Conservation (phyloP, 37 sponge, comb jelly and placozoan species). For the Mnemiopsis leidyi region DNA sequence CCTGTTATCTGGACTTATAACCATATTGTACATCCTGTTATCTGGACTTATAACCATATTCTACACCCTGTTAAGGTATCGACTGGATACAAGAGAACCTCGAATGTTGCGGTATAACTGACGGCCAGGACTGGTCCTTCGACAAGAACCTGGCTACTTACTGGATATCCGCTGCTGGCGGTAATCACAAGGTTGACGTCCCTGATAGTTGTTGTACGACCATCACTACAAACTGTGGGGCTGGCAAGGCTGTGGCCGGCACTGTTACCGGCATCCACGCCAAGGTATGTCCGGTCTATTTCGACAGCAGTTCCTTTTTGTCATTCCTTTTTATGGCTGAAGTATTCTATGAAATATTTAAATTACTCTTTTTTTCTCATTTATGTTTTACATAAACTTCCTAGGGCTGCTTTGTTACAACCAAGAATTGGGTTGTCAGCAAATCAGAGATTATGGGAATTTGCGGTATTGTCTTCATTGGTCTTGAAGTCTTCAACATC, state of each 20-base stretch:
- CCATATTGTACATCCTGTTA: too few relatives aligned
- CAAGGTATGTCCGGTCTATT: too few relatives aligned
- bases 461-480: not conserved
- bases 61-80: not conserved
- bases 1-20: too few relatives aligned
- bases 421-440: not conserved
- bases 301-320: too few relatives aligned
- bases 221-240: not conserved
- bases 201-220: not conserved
- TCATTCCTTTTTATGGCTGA: too few relatives aligned
- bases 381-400: not conserved
- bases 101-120: not conserved
- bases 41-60: too few relatives aligned
- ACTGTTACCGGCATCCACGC: too few relatives aligned
- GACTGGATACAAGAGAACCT: conserved; percentile 12
- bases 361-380: too few relatives aligned
- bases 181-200: not conserved
- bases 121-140: not conserved
- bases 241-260: not conserved
- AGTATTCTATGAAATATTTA: too few relatives aligned
- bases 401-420: not conserved
- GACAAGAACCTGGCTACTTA: not conserved
- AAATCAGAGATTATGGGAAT: not conserved
- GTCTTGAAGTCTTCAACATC: not conserved
- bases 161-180: not conserved